phyloP scores from a whole-genome alignment of 1,140 invertebrate genomes.

The Grapholita molesta region DNA sequence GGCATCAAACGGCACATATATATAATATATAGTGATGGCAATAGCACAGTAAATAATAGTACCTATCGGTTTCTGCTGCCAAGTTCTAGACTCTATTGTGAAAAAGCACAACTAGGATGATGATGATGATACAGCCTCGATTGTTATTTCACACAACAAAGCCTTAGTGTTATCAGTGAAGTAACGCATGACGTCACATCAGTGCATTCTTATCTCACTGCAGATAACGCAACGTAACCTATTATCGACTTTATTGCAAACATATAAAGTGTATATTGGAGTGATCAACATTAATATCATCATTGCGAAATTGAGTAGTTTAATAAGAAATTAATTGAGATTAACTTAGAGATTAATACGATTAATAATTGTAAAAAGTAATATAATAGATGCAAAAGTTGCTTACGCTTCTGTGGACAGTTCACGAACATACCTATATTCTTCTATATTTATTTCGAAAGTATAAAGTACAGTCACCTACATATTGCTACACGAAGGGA shows the following conservation, averaged over 20 bases:
- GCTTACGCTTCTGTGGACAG: neutral
- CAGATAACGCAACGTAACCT: neutral
- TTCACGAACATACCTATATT: neutral
- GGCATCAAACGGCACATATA: too few species aligned
- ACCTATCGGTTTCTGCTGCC: too few species aligned
- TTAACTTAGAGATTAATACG: too few species aligned
- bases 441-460: too few species aligned
- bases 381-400: neutral
- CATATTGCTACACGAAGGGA: too few species aligned
- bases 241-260: neutral
- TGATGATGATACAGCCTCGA: too few species aligned
- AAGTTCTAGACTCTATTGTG: too few species aligned
- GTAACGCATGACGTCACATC: neutral
- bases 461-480: too few species aligned
- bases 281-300: neutral
- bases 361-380: neutral
- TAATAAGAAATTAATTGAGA: too few species aligned
- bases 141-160: neutral
- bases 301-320: neutral
- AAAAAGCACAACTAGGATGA: too few species aligned
- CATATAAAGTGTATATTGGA: neutral
- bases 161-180: neutral
- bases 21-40: too few species aligned
- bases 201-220: neutral
- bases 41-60: too few species aligned